Percentiles rank a stretch among this genome's conserved stretches.
Evolutionary conservation across 2,888 invertebrate species (phyloP).

Genomic region (Agrypnus murinus): DNA sequence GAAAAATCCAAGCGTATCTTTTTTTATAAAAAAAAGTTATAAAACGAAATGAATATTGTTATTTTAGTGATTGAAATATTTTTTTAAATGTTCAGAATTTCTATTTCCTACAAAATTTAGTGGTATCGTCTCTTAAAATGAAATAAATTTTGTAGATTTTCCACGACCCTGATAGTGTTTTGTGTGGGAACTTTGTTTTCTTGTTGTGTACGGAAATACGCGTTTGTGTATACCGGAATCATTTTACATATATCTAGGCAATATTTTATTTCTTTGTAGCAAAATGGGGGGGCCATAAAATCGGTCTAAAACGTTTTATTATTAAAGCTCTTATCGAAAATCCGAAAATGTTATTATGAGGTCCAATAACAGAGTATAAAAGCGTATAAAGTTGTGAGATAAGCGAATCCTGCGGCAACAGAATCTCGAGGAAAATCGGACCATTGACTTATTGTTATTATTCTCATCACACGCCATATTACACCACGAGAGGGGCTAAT

Average conservation of each 20-base stretch:
- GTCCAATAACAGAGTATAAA: constrained; percentile 51
- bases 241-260: constrained; percentile 36
- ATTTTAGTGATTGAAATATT: no score
- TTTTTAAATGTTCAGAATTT: no score
- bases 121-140: no score
- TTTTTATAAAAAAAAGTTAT: no score
- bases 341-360: constrained; percentile 47
- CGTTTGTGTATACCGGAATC: constrained; percentile 27
- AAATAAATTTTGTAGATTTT: not conserved
- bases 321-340: constrained; percentile 46
- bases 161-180: constrained; percentile 28
- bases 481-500: constrained; percentile 68
- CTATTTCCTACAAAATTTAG: no score
- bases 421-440: constrained; percentile 60
- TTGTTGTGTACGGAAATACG: constrained; percentile 7
- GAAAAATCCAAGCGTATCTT: no score
- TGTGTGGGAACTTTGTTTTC: not conserved
- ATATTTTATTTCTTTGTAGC: constrained; percentile 45
- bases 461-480: constrained; percentile 70
- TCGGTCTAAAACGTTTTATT: constrained; percentile 41
- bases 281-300: constrained; percentile 26
- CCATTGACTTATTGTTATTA: constrained; percentile 71
- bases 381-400: constrained; percentile 58
- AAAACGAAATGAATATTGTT: no score
- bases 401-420: constrained; percentile 63